phyloP scores from a whole-genome alignment of 2,888 invertebrate genomes.

The Phytoseiulus persimilis region DNA sequence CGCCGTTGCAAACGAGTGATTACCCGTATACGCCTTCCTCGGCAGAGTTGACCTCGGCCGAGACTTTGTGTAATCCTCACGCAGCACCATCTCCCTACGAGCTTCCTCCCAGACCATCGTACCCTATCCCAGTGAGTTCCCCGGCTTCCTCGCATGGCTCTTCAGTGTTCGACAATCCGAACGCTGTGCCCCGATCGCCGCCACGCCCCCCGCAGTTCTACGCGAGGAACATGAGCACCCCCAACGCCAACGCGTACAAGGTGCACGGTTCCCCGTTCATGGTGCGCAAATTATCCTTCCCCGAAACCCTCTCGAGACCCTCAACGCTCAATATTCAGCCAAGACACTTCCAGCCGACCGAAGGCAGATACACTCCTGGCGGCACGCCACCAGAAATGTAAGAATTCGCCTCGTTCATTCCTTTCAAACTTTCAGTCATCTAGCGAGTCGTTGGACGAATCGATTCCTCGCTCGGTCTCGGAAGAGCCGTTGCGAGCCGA shows the following conservation, averaged over 20 bases:
- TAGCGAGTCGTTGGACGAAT: no score
- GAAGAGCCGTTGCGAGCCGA: no score
- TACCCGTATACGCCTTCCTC: conserved; percentile 30
- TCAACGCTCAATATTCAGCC: conserved; percentile 27
- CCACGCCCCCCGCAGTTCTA: conserved; percentile 19
- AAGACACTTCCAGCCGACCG: background rate
- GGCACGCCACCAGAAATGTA: conserved; percentile 28
- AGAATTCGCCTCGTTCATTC: background rate
- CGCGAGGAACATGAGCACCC: conserved; percentile 35
- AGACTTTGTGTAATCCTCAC: conserved; percentile 11
- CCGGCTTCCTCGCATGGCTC: conserved; percentile 37
- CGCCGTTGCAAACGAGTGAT: conserved; percentile 9
- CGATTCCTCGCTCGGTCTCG: no score
- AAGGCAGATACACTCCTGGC: background rate
- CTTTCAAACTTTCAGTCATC: background rate
- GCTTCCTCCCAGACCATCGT: background rate
- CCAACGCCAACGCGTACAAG: conserved; percentile 35
- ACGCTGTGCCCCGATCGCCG: conserved; percentile 18
- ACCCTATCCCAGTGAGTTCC: background rate
- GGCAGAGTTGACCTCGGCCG: conserved; percentile 17
- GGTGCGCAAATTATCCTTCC: conserved; percentile 18
- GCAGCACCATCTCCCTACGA: background rate
- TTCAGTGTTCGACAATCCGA: conserved; percentile 35
- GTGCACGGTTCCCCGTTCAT: conserved; percentile 14
- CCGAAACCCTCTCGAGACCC: background rate